Percentiles rank a stretch among this genome's conserved stretches.
Conservation (phyloP, 2,888 invertebrate genomes). For the Drosophila mimica region DNA sequence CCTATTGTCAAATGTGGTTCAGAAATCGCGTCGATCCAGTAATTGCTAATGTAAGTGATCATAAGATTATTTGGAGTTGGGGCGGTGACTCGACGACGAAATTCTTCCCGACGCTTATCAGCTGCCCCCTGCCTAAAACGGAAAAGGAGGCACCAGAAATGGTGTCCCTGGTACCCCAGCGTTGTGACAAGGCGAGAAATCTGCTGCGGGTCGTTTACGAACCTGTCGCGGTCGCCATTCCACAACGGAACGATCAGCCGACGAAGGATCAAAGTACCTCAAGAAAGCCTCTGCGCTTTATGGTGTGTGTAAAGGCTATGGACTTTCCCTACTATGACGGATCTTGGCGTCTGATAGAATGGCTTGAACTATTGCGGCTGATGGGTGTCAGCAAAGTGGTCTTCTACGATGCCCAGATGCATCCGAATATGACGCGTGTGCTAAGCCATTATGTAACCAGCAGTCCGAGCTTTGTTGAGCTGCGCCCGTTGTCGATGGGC, state of each 20-base stretch:
- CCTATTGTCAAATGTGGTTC: constrained; percentile 95
- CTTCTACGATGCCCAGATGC: constrained; percentile 94
- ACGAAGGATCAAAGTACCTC: neutral
- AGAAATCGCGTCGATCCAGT: constrained; percentile 91
- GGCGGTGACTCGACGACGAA: constrained; percentile 92
- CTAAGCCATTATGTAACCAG: constrained; percentile 87
- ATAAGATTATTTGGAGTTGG: constrained; percentile 97
- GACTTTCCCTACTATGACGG: constrained; percentile 95
- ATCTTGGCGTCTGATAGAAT: constrained; percentile 94
- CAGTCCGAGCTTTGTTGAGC: constrained; percentile 87
- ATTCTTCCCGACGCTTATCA: constrained; percentile 94
- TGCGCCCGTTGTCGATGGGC: constrained; percentile 92
- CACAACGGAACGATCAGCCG: neutral
- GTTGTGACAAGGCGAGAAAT: constrained; percentile 93
- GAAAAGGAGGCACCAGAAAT: constrained; percentile 79
- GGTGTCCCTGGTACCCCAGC: constrained; percentile 92
- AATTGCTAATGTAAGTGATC: constrained; percentile 91
- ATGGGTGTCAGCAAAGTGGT: constrained; percentile 95
- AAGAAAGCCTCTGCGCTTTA: constrained; percentile 20
- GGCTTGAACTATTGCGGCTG: constrained; percentile 94
- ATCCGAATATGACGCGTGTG: constrained; percentile 94
- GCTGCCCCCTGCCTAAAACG: constrained; percentile 91
- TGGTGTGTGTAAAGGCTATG: constrained; percentile 86
- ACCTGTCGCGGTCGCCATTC: constrained; percentile 68
- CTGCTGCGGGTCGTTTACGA: constrained; percentile 92